Base-by-base conservation (phyloP, 2,797 vertebrate species). In the Premnoplex brunnescens region DNA sequence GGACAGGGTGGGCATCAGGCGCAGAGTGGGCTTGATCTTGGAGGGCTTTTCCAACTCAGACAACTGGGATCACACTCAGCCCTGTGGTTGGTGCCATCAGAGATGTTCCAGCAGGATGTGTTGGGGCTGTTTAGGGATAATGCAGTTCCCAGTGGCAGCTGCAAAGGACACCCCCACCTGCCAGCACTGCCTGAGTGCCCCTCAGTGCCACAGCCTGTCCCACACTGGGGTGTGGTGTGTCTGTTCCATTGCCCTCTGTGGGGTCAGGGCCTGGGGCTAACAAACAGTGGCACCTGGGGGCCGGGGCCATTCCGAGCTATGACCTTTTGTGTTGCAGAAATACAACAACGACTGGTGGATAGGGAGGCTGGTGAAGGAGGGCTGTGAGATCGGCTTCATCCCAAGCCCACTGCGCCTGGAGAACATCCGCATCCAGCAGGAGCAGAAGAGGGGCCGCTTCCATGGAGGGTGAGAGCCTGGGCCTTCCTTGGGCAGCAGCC, bases 271-370 rank as follows among this genome's bases (percentile, higher is more conserved):
- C 4, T 14, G 37, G 10, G 60, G 37, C 0, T 26, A 18, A 8
- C 28, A 52, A 4, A n/a, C 49, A 28, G 17, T 28, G 49, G 27
- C 16, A 6, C 18, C 14, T 28, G 49, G 51, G 51, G 8, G 1
- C 10, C 6, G 27, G 51, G 49, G 26, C 5, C 26, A 17, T 51
- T 20, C 28, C 3, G 22, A 22, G 9, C n/a, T 34, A 60, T 86
- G 63, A 28, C 81, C 41, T 95, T 85, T 58, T 97, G 39, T 79
- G 55, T 97, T 98, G 46, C 97, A 99, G 99, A 99, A 99, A 92
- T 99, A 99, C 88, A 99, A 99, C 94, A 99, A 99, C 30, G 99
- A 99, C 97, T 99, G 99, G 99, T 99, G 99, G 99, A 99, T 99
- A 95, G 99, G 99, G 64, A 98, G 99, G 62, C 98, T 99, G 97